Conservation (phyloP, 1,140 invertebrate species). For the Drosophila pseudoananassae region DNA sequence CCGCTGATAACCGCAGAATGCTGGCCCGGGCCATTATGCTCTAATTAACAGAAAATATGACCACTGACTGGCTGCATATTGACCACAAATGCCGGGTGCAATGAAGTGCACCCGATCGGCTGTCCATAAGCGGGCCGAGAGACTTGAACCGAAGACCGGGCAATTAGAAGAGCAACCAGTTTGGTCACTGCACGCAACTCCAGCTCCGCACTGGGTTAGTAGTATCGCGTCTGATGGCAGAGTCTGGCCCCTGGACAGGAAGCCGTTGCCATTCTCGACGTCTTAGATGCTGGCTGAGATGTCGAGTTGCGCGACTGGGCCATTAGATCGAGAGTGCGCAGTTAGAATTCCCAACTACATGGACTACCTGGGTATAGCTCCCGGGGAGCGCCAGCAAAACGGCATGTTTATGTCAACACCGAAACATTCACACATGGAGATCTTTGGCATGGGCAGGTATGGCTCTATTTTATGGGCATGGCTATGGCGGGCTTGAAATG, state of each 20-base stretch:
- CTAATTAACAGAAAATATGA: conserved; percentile 66
- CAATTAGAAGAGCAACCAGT: conserved; percentile 78
- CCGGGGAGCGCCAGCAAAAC: conserved; percentile 26
- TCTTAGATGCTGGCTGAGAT: conserved; percentile 10
- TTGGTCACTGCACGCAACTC: conserved; percentile 64
- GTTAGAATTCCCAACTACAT: conserved; percentile 32
- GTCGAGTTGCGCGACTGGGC: conserved; percentile 8
- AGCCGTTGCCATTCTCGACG: conserved; percentile 41
- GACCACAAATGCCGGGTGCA: conserved; percentile 63
- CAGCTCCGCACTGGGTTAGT: conserved; percentile 66
- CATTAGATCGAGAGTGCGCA: conserved; percentile 55
- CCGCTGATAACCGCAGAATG: conserved; percentile 55
- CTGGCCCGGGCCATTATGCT: conserved; percentile 52
- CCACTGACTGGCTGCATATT: conserved; percentile 31
- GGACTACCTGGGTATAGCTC: conserved; percentile 32
- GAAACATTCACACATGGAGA: conserved; percentile 35
- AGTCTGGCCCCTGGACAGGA: conserved; percentile 42
- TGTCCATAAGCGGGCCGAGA: conserved; percentile 33
- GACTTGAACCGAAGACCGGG: conserved; percentile 27
- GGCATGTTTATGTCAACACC: conserved; percentile 59
- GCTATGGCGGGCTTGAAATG: background rate
- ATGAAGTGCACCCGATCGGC: conserved; percentile 31
- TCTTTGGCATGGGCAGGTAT: background rate
- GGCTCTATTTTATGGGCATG: background rate
- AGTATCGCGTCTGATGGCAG: conserved; percentile 53